phyloP scores from a whole-genome alignment of 2,113 vertebrate genomes.

The Noctilio leporinus region DNA sequence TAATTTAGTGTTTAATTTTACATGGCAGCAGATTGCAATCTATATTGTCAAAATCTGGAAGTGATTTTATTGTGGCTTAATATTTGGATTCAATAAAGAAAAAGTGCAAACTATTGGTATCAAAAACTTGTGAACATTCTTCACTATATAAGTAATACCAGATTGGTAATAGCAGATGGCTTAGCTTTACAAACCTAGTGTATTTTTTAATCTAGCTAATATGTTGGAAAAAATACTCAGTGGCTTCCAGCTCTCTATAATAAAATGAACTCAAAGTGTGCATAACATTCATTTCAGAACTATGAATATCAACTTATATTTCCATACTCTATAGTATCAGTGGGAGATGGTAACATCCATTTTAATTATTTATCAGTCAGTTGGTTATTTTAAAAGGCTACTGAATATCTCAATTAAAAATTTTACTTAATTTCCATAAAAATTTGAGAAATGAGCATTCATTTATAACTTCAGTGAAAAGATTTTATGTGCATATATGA shows the following conservation, averaged over 20 bases:
- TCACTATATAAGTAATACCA: constrained; percentile 37
- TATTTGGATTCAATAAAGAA: constrained; percentile 60
- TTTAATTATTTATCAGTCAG: not conserved
- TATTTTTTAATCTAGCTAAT: constrained; percentile 45
- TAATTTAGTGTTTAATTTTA: constrained; percentile 16
- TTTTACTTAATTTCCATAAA: not conserved
- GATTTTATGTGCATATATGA: not conserved
- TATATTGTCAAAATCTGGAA: constrained; percentile 3
- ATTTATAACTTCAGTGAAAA: not conserved
- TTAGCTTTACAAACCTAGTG: constrained; percentile 33
- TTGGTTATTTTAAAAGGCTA: not conserved
- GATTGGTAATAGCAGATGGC: constrained; percentile 34
- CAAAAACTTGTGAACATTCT: constrained; percentile 29
- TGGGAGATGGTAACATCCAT: not conserved
- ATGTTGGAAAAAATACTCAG: not conserved
- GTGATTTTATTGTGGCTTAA: constrained; percentile 27
- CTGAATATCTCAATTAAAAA: not conserved
- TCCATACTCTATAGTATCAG: not conserved
- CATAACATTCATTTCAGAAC: not conserved
- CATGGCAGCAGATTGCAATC: not conserved
- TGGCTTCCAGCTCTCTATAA: not conserved
- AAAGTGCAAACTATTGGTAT: constrained; percentile 22
- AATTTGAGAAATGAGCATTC: not conserved
- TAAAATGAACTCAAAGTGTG: not conserved
- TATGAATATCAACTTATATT: not conserved